Evolutionary conservation across 2,797 vertebrate species (phyloP), one percentile per base, ranked within the genome.

Genomic region (Phoeniculus purpureus): DNA sequence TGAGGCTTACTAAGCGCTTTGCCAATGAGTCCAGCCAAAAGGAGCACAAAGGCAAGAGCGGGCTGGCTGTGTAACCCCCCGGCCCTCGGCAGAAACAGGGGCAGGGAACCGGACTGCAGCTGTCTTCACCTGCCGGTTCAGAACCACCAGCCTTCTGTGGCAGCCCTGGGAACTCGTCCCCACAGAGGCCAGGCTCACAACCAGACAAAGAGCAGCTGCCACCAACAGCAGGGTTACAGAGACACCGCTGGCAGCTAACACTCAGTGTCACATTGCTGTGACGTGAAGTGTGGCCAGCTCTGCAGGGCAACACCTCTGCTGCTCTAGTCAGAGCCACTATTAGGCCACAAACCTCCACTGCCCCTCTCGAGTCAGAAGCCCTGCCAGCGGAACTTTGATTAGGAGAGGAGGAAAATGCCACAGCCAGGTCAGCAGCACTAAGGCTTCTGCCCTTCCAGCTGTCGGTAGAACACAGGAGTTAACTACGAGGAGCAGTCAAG

Each of bases 401-500:
- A n/a, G 54, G 29, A 68, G 31, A 50, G 43, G 0, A 5, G 5
- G 40, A 50, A 54, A 32, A 31, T 14, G 20, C 31, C 8, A 9
- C 11, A 19, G 37, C 16, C 8, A 4, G 31, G 58, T 70, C 37
- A 65, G 52, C 55, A 56, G 55, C 21, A 43, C 1, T 8, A 84
- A n/a, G 0, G 4, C 29, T 58, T 18, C 18, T 15, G 29, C 37
- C 37, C 37, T 37, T 37, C 37, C 37, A 12, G 7, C 55, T 29
- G n/a, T 6, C 11, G 5, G 26, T 40, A 67, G 29, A 32, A 58
- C 15, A 71, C 14, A 14, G 0, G 1, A 2, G 3, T 18, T 27
- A 32, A 27, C 7, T 10, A 47, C 25, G n/a, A 40, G 62, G 11
- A 40, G 10, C 51, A 19, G 34, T 55, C 55, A 66, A 31, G 22